These are phyloP conservation scores for Lamellibrachia satsuma DNA, from an alignment of 2,888 invertebrate species.

Conservation along the genomic window DNA sequence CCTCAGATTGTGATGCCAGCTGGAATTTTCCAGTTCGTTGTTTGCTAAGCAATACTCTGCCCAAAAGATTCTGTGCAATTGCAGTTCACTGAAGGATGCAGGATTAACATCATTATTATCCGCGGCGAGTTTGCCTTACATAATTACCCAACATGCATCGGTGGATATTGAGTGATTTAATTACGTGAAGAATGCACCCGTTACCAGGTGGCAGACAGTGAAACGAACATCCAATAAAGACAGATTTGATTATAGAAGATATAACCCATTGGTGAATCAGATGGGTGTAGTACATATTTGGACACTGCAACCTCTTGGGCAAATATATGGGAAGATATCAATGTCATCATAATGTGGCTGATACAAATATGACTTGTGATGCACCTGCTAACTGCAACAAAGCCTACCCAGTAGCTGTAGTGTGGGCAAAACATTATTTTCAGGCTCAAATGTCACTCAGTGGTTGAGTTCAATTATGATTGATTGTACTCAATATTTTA, in stretches of 20 bases:
- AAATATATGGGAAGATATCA: neutral
- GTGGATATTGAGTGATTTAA: neutral
- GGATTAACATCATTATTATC: constrained; percentile 17
- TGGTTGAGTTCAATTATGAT: too few relatives aligned
- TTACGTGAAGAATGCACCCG: neutral
- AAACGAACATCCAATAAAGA: neutral
- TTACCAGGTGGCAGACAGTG: neutral
- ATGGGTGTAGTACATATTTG: neutral
- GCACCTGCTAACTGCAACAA: neutral
- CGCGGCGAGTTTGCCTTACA: neutral
- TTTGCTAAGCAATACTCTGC: neutral
- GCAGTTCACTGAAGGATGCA: neutral
- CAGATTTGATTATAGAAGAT: neutral
- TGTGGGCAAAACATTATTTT: neutral
- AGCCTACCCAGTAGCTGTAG: neutral
- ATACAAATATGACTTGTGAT: neutral
- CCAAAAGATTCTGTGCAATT: neutral
- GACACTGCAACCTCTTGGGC: neutral
- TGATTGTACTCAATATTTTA: too few relatives aligned
- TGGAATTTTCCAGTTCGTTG: neutral
- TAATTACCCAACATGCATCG: neutral
- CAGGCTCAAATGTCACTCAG: too few relatives aligned
- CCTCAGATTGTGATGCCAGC: neutral
- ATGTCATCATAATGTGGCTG: neutral
- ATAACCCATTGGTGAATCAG: neutral